A percentile compares a stretch with the other conserved stretches of the same genome.
phyloP scores from a whole-genome alignment of 92 coral and sea anemone genomes.

The Bergia sp. region DNA sequence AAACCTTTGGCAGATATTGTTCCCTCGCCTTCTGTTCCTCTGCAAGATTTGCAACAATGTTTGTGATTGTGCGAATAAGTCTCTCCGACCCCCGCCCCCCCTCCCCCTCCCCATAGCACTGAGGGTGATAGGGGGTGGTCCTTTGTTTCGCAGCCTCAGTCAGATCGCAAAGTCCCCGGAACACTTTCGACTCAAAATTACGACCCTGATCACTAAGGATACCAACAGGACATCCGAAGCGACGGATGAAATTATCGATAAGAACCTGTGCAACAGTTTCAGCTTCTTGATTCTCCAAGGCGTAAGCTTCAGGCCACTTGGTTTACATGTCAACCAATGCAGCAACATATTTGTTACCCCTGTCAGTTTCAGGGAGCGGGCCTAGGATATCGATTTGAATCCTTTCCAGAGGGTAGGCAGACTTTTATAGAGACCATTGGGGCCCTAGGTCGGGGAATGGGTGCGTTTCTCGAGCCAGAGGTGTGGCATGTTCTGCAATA shows the following conservation, averaged over 20 bases:
- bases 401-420: slow-evolving; percentile 53
- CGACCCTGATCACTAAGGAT: slow-evolving; percentile 59
- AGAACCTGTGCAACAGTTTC: slow-evolving; percentile 34
- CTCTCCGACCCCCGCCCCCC: slow-evolving; percentile 32
- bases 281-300: slow-evolving; percentile 51
- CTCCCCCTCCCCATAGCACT: slow-evolving; percentile 26
- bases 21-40: slow-evolving; percentile 40
- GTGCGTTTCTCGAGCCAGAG: slow-evolving; percentile 38
- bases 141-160: no score
- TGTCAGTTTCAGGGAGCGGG: slow-evolving; percentile 35
- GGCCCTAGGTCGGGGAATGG: slow-evolving; percentile 34
- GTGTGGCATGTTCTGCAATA: slow-evolving; percentile 36
- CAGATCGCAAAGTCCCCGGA: no score
- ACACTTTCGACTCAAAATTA: no score
- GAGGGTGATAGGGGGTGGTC: slow-evolving; percentile 3
- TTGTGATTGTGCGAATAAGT: slow-evolving; percentile 40
- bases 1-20: slow-evolving; percentile 54
- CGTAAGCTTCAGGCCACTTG: slow-evolving; percentile 48
- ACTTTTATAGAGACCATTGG: slow-evolving; percentile 44
- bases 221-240: slow-evolving; percentile 50
- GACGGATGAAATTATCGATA: slow-evolving; percentile 51
- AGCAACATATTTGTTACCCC: slow-evolving; percentile 45
- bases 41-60: background rate
- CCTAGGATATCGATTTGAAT: slow-evolving; percentile 35
- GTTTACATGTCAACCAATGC: slow-evolving; percentile 48